A percentile compares a stretch with the other conserved stretches of the same genome.
These are phyloP conservation scores for Neocrepidodera transversa DNA, from an alignment of 2,888 invertebrate genomes.

Conservation along the genomic window DNA sequence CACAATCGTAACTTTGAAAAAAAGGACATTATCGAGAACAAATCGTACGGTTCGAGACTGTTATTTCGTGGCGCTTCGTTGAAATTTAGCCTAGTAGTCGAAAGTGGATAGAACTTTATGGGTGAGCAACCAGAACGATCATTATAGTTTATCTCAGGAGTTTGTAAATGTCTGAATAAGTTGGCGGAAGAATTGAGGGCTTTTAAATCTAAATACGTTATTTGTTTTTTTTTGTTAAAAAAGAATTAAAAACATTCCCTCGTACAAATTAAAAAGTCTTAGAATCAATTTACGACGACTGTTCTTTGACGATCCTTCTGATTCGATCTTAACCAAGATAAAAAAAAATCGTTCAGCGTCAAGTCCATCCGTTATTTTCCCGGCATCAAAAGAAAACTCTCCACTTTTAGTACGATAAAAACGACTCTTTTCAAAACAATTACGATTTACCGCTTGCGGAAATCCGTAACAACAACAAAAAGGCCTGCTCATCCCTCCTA, in stretches of 20 bases:
- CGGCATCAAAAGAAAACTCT: neutral
- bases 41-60: constrained; percentile 19
- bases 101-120: constrained; percentile 19
- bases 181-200: neutral
- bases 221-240: too few relatives aligned
- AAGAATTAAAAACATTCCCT: too few relatives aligned
- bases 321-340: too few relatives aligned
- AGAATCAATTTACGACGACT: too few relatives aligned
- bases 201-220: too few relatives aligned
- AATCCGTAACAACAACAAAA: constrained; percentile 2
- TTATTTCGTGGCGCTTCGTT: constrained; percentile 13
- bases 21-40: constrained; percentile 22
- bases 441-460: constrained; percentile 8
- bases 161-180: neutral
- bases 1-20: constrained; percentile 17
- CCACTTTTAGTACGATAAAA: neutral
- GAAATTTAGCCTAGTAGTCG: constrained; percentile 12
- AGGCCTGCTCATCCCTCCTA: neutral
- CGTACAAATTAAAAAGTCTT: too few relatives aligned
- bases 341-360: neutral
- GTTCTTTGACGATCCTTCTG: too few relatives aligned
- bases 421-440: constrained; percentile 6
- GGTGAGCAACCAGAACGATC: neutral
- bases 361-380: neutral
- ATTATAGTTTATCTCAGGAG: constrained; percentile 8